Percentiles rank a stretch among this genome's conserved stretches.
Evolutionary conservation across 2,797 vertebrate species (phyloP).

Genomic region (Sparus aurata): DNA sequence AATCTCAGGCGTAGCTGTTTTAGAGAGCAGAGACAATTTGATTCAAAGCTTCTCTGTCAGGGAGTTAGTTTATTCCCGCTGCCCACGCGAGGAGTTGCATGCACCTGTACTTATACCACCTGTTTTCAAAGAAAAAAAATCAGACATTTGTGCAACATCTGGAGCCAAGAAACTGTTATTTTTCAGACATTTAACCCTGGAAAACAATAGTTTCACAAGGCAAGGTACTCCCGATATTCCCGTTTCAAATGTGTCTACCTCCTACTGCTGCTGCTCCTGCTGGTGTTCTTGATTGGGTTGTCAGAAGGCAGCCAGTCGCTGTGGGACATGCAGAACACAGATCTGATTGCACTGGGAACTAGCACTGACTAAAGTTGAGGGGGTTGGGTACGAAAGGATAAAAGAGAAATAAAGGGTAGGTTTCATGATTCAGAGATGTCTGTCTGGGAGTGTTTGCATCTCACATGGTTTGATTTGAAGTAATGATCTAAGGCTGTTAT

Average conservation of each 20-base stretch:
- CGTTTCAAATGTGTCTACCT: slow-evolving; percentile 26
- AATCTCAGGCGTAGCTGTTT: slow-evolving; percentile 17
- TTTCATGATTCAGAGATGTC: neutral
- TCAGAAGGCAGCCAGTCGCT: slow-evolving; percentile 45
- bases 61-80: slow-evolving; percentile 13
- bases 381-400: neutral
- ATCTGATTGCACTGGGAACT: slow-evolving; percentile 49
- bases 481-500: neutral
- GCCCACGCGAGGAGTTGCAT: slow-evolving; percentile 15
- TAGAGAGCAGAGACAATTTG: slow-evolving; percentile 21
- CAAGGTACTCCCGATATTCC: neutral
- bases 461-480: slow-evolving; percentile 24
- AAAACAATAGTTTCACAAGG: slow-evolving; percentile 5
- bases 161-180: slow-evolving; percentile 9
- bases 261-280: slow-evolving; percentile 39
- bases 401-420: neutral
- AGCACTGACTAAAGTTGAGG: neutral
- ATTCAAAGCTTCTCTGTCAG: slow-evolving; percentile 37
- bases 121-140: slow-evolving; percentile 13
- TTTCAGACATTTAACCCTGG: neutral
- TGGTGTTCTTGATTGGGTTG: slow-evolving; percentile 58
- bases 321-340: slow-evolving; percentile 52
- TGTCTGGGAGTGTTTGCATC: slow-evolving; percentile 10
- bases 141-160: slow-evolving; percentile 27
- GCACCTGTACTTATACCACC: slow-evolving; percentile 15